These are phyloP conservation scores for Hylaeus volcanicus DNA, from an alignment of 1,140 invertebrate species.

Conservation along the genomic window DNA sequence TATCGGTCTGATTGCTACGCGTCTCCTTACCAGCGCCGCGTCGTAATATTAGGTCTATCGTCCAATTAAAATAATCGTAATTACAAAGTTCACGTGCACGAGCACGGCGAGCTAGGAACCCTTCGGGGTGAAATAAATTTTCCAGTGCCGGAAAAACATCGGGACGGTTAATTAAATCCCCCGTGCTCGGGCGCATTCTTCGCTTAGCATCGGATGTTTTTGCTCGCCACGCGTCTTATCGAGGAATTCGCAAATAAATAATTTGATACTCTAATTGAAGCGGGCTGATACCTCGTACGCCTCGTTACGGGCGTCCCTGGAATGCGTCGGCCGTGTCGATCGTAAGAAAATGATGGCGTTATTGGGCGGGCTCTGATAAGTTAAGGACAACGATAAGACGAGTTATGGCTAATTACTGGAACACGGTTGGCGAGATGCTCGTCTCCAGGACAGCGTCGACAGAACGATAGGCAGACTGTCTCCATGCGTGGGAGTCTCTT, in stretches of 20 bases:
- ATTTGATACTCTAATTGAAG: constrained; percentile 36
- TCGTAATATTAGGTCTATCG: neutral
- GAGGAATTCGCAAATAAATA: constrained; percentile 37
- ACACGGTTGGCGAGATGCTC: neutral
- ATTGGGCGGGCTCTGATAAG: neutral
- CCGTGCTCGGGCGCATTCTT: neutral
- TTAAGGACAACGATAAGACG: neutral
- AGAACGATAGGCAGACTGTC: no score
- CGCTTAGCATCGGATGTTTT: neutral
- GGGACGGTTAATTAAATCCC: constrained; percentile 29
- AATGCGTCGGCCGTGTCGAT: constrained; percentile 12
- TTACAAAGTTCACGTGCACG: neutral
- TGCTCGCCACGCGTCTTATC: constrained; percentile 13
- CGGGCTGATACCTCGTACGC: neutral
- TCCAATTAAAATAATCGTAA: constrained; percentile 16
- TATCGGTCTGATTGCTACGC: neutral
- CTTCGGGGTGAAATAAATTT: constrained; percentile 33
- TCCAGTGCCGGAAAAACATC: constrained; percentile 26
- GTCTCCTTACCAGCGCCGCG: neutral
- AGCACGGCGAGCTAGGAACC: neutral
- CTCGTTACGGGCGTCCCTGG: neutral
- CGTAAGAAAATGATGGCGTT: neutral
- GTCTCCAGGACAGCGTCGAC: no score
- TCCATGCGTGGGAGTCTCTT: no score
- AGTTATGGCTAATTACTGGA: constrained; percentile 25